phyloP scores from a whole-genome alignment of 2,888 invertebrate species.

The Aphidius colemani region DNA sequence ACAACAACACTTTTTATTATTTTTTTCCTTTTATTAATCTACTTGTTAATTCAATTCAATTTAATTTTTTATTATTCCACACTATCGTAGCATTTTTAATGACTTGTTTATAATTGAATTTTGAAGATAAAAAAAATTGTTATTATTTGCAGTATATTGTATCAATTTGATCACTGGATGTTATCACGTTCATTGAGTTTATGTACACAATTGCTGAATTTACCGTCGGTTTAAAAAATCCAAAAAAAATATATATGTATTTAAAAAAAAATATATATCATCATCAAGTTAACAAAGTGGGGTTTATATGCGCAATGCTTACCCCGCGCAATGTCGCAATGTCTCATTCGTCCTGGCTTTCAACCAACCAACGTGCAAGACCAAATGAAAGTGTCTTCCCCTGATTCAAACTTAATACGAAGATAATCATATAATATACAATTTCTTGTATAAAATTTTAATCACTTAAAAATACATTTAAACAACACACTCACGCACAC shows the following conservation, averaged over 20 bases:
- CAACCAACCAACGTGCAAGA: slow-evolving; percentile 35
- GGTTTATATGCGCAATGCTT: slow-evolving; percentile 26
- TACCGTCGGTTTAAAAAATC: slow-evolving; percentile 6
- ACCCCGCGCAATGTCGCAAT: slow-evolving; percentile 29
- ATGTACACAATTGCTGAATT: background rate
- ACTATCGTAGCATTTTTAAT: slow-evolving; percentile 5
- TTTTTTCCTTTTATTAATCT: background rate
- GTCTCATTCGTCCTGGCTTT: slow-evolving; percentile 33
- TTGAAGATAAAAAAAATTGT: no score
- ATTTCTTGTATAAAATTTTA: no score
- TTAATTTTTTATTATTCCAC: background rate
- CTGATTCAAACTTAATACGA: slow-evolving; percentile 1
- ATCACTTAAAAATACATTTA: no score
- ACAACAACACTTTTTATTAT: background rate
- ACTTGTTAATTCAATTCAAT: background rate
- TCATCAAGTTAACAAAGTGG: background rate
- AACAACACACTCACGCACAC: slow-evolving; percentile 7
- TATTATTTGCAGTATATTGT: background rate
- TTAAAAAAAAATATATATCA: background rate
- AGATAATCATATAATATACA: background rate
- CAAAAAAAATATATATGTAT: background rate
- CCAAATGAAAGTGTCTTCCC: slow-evolving; percentile 26
- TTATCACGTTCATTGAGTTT: slow-evolving; percentile 1
- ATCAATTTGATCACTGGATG: background rate
- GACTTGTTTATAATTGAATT: no score